A percentile compares a stretch with the other conserved stretches of the same genome.
phyloP scores from a whole-genome alignment of 2,113 vertebrate genomes.

The Sapajus apella region DNA sequence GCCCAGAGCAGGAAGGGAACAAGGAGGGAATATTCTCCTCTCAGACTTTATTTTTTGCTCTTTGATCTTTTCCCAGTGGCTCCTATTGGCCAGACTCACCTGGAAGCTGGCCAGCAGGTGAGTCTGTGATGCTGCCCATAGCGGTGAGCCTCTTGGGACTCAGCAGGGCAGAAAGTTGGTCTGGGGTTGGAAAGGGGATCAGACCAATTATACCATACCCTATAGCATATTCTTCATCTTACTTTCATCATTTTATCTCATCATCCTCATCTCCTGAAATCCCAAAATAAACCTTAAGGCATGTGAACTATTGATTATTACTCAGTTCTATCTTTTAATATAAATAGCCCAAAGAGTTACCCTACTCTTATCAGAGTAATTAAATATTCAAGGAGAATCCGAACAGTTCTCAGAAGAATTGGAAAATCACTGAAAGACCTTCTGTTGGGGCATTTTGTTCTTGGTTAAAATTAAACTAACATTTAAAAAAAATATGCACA shows the following conservation, averaged over 20 bases:
- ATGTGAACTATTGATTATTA: slow-evolving; percentile 37
- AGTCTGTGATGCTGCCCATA: neutral
- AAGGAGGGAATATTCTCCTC: neutral
- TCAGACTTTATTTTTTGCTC: neutral
- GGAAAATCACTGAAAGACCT: slow-evolving; percentile 49
- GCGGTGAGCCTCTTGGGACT: neutral
- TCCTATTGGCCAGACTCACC: neutral
- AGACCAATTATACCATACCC: neutral
- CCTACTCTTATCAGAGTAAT: neutral
- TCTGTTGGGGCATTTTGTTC: slow-evolving; percentile 52
- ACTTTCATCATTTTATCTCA: neutral
- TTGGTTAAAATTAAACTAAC: slow-evolving; percentile 60
- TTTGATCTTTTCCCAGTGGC: neutral
- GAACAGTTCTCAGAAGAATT: slow-evolving; percentile 22
- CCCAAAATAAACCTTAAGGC: slow-evolving; percentile 7
- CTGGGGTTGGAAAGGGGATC: neutral
- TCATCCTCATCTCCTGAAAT: slow-evolving; percentile 16
- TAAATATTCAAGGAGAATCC: slow-evolving; percentile 48
- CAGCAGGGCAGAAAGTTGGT: neutral
- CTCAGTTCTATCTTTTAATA: slow-evolving; percentile 30
- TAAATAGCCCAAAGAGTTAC: slow-evolving; percentile 12
- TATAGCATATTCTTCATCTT: neutral
- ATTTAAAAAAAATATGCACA: neutral
- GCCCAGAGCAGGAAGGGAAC: neutral
- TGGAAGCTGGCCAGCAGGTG: neutral